Evolutionary conservation across 2,113 vertebrate genomes (phyloP), one percentile per base, ranked within the genome.

Genomic region (Castor canadensis): DNA sequence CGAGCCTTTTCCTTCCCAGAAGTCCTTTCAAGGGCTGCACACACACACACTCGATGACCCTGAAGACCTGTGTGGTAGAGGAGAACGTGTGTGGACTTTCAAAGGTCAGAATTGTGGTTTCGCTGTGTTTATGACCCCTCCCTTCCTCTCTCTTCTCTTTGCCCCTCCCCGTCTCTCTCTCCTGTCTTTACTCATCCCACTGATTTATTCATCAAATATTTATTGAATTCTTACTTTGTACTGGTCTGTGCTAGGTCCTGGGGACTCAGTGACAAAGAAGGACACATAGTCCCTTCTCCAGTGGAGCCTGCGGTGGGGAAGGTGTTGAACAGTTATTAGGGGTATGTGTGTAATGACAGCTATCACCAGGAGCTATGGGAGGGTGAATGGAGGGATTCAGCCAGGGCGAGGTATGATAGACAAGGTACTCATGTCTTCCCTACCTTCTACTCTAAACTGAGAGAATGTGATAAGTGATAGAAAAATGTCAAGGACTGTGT

Each of bases 341-440:
- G 38, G 1, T 8, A n/a, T 9, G 22, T 13, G 32, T 16, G 6
- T 4, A 11, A 38, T 1, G 56, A 67, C 43, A 75, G 75, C 62
- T 24, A 45, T 28, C 28, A 3, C 2, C 5, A 0, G 1, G 43
- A 4, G 26, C 43, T 0, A 3, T 30, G 73, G n/a, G 26, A 62
- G 17, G 32, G 17, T 3, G 58, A 16, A 15, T 56, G 11, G 9
- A 76, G 52, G 30, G 56, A 4, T 43, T 54, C 35, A 1, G 4
- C 5, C 45, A 84, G 62, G 19, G 30, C 24, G 35, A 69, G 72
- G 30, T 11, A 8, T 79, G 20, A 2, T 0, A 8, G 64, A 26
- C 69, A 45, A 49, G 9, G 49, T 11, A 2, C 7, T 30, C 20
- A 6, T 3, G 26, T 7, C 30, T 28, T 73, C 26, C 8, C 9